These are phyloP conservation scores for Empidonax alnorum DNA, from an alignment of 2,113 vertebrate genomes.

Conservation along the genomic window DNA sequence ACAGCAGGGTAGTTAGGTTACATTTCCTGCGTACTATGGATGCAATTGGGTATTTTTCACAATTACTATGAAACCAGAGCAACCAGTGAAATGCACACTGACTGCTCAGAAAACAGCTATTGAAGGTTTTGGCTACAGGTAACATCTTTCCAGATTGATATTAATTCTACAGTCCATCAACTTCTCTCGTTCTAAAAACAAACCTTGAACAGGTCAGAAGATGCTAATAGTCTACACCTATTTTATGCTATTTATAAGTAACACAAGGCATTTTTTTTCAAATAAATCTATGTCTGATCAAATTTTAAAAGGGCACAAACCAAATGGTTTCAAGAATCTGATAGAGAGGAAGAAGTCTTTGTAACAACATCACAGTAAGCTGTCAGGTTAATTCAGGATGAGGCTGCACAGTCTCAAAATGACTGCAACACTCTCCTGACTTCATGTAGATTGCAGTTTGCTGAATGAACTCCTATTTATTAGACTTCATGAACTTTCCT, in stretches of 20 bases:
- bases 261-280: rapidly evolving
- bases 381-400: neutral
- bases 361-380: neutral
- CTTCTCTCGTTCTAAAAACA: neutral
- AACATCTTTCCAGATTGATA: neutral
- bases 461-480: neutral
- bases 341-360: neutral
- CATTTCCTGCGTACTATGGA: neutral
- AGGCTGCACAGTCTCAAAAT: neutral
- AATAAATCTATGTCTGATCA: neutral
- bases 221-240: neutral
- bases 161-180: neutral
- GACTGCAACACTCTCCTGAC: neutral
- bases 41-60: neutral
- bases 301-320: neutral
- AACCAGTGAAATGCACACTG: neutral
- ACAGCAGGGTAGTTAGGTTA: neutral
- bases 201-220: neutral
- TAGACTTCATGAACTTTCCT: neutral
- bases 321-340: neutral
- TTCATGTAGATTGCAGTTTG: neutral
- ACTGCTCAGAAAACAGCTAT: neutral
- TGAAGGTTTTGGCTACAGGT: neutral
- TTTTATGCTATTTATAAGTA: neutral
- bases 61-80: neutral